These are phyloP conservation scores for Hemibagrus wyckioides DNA, from an alignment of 2,113 vertebrate species.

Conservation along the genomic window DNA sequence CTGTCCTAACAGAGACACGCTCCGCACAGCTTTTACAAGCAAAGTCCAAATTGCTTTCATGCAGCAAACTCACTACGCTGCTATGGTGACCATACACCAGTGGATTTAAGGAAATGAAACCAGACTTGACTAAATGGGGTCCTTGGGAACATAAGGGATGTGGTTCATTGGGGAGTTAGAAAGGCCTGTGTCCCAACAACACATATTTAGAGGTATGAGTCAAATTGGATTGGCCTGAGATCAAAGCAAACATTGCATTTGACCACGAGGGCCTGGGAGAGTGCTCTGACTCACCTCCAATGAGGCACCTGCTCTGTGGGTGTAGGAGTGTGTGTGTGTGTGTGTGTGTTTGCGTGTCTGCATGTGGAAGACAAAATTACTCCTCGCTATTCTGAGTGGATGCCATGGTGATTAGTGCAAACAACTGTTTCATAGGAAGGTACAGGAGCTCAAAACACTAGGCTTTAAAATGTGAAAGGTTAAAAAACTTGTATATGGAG, in stretches of 20 bases:
- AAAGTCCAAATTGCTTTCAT: conserved; percentile 58
- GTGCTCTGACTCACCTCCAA: conserved; percentile 52
- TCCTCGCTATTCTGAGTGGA: conserved; percentile 46
- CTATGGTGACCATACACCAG: conserved; percentile 57
- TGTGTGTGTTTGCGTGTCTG: conserved; percentile 38
- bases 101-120: conserved; percentile 53
- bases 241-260: conserved; percentile 54
- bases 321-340: conserved; percentile 37
- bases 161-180: conserved; percentile 51
- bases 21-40: conserved; percentile 55
- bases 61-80: conserved; percentile 43
- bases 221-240: conserved; percentile 49
- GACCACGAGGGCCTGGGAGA: conserved; percentile 50
- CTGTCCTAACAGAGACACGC: conserved; percentile 51
- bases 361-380: conserved; percentile 40
- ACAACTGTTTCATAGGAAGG: conserved; percentile 29
- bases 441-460: neutral
- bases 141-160: conserved; percentile 47
- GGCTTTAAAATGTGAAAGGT: neutral
- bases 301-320: conserved; percentile 54
- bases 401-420: conserved; percentile 39
- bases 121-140: conserved; percentile 51
- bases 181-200: conserved; percentile 53
- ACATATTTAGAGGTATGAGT: conserved; percentile 57
- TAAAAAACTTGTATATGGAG: neutral